Evolutionary conservation across 92 coral and sea anemone genomes (phyloP), one percentile per base, ranked within the genome.

Genomic region (Paramuricea clavata): DNA sequence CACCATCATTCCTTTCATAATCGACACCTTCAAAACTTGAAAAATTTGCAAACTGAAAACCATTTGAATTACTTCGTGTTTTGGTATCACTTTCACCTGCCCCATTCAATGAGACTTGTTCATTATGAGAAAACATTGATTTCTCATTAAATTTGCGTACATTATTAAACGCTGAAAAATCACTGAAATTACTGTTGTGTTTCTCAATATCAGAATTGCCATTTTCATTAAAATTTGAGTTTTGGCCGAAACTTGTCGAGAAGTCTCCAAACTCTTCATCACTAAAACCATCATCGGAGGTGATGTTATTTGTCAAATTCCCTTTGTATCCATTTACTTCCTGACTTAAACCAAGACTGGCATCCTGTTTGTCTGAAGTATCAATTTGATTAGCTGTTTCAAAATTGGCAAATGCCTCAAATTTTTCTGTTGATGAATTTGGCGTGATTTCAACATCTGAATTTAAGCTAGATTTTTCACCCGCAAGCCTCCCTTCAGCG

Each of bases 381-480:
- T 30, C 23, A 60, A 49, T 15, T 2, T 56, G 39, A 27, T 50
- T 28, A 8, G 82, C 16, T 21, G 21, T 32, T 22, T 23, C 44
- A 60, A 76, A 76, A 52, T 76, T 56, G 7, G 68, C 82, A 52
- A 76, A 76, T 28, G 82, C 82, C 67, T 30, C 82, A 49, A 76
- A 76, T 23, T 76, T 54, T 15, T 76, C 68, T 3, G 82, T 8
- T 3, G 76, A 33, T 19, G 76, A 39, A 72, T 39, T 72, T 72
- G 57, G 50, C 52, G 0, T 54, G 16, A 7, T 54, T 54, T 54
- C 62, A 54, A 54, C 11, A 54, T 6, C 72, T 0, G 39, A 28
- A 11, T 11, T 19, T 16, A 65, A 65, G 21, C n/a, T 65, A 11
- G 39, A 2, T 6, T 10, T 31, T 31, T 65, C 72, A 28, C 39